phyloP scores from a whole-genome alignment of 2,888 invertebrate genomes.

The Cephus sareptanus region DNA sequence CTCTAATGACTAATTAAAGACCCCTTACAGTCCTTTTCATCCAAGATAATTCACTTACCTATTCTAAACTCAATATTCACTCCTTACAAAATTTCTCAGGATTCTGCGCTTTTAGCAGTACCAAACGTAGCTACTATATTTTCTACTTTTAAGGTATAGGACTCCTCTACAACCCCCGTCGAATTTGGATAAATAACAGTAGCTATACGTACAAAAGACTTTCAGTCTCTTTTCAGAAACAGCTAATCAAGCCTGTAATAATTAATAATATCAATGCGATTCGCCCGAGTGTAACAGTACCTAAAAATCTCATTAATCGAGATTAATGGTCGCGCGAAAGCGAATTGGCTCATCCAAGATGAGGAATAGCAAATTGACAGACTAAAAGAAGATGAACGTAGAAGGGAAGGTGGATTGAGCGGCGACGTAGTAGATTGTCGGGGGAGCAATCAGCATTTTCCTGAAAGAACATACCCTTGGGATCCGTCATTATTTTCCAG shows the following conservation, averaged over 20 bases:
- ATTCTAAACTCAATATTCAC: neutral
- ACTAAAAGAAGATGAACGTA: conserved; percentile 17
- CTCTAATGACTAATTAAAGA: neutral
- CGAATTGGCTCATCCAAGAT: neutral
- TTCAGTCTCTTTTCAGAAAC: neutral
- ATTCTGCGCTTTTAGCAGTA: too few species aligned
- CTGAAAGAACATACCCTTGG: conserved; percentile 44
- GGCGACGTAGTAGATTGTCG: neutral
- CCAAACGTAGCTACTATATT: too few species aligned
- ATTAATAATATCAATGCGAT: neutral
- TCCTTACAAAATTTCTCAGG: neutral
- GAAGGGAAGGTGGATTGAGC: conserved; percentile 5
- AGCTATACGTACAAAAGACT: neutral
- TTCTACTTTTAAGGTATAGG: too few species aligned
- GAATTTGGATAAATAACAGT: neutral
- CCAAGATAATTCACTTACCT: neutral
- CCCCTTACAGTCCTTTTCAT: neutral
- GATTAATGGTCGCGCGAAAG: neutral
- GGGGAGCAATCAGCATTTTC: conserved; percentile 55
- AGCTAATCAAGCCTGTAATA: neutral
- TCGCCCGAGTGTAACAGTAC: neutral
- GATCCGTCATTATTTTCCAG: conserved; percentile 43
- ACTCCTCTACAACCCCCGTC: neutral
- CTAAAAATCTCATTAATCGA: neutral
- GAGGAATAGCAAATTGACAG: conserved; percentile 26